These are phyloP conservation scores for Sebastes iracundus DNA, from an alignment of 2,797 vertebrate genomes.

Conservation along the genomic window DNA sequence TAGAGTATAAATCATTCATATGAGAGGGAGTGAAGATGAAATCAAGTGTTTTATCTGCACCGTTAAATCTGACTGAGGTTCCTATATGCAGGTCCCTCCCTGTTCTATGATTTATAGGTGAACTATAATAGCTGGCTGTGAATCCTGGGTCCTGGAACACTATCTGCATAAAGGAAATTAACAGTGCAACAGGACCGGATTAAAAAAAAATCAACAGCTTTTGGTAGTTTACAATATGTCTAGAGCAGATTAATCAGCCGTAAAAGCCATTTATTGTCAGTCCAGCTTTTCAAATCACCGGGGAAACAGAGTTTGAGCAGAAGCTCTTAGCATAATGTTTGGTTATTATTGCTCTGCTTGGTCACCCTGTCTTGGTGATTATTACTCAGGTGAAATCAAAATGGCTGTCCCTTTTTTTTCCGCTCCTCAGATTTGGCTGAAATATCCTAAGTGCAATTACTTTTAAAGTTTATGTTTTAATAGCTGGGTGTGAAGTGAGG, in stretches of 20 bases:
- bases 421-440: slow-evolving; percentile 55
- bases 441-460: slow-evolving; percentile 79
- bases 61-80: slow-evolving; percentile 46
- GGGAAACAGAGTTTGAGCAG: slow-evolving; percentile 68
- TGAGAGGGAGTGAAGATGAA: slow-evolving; percentile 34
- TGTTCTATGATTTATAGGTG: slow-evolving; percentile 53
- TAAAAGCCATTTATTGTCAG: slow-evolving; percentile 74
- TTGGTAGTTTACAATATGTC: slow-evolving; percentile 76
- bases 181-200: slow-evolving; percentile 45
- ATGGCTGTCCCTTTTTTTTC: slow-evolving; percentile 50
- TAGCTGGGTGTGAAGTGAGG: slow-evolving; percentile 62
- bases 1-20: slow-evolving; percentile 48
- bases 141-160: slow-evolving; percentile 25
- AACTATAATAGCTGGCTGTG: slow-evolving; percentile 52
- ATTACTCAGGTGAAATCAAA: slow-evolving; percentile 79
- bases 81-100: slow-evolving; percentile 27
- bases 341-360: slow-evolving; percentile 72
- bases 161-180: slow-evolving; percentile 64
- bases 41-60: slow-evolving; percentile 52
- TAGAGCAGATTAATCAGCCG: slow-evolving; percentile 75
- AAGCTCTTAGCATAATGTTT: slow-evolving; percentile 80
- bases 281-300: slow-evolving; percentile 65
- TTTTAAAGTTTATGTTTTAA: slow-evolving; percentile 80
- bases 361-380: slow-evolving; percentile 75
- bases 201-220: slow-evolving; percentile 60